phyloP scores from a whole-genome alignment of 2,888 invertebrate genomes.

The Bibio marci region DNA sequence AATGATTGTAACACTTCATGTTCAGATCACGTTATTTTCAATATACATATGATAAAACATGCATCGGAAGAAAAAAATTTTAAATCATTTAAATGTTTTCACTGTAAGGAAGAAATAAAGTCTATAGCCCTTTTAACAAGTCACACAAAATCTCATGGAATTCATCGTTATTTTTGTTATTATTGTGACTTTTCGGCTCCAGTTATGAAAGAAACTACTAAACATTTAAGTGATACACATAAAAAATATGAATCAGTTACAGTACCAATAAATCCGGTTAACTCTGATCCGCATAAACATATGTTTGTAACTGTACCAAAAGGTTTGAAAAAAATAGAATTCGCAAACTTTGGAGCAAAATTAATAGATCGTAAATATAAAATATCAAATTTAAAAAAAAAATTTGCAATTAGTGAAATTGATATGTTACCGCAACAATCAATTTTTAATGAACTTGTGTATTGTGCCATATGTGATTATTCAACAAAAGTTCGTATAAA shows the following conservation, averaged over 20 bases:
- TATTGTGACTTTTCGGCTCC: constrained; percentile 32
- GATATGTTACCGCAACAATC: constrained; percentile 43
- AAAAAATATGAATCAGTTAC: constrained; percentile 25
- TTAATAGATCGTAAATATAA: constrained; percentile 12
- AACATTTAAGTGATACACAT: constrained; percentile 39
- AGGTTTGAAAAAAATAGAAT: constrained; percentile 10
- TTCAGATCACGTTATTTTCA: constrained; percentile 22
- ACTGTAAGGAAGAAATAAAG: constrained; percentile 32
- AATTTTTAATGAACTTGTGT: constrained; percentile 36
- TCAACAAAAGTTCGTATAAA: constrained; percentile 53
- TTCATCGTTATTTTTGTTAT: constrained; percentile 39
- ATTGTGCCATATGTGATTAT: constrained; percentile 49
- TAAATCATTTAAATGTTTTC: constrained; percentile 27
- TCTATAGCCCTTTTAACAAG: constrained; percentile 31
- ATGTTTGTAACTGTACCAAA: constrained; percentile 32
- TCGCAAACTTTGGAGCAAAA: constrained; percentile 17
- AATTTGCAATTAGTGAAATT: constrained; percentile 41
- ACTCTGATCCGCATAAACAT: constrained; percentile 30
- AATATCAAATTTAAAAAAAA: constrained; percentile 15
- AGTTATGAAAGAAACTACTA: constrained; percentile 17
- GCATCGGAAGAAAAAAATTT: constrained; percentile 1
- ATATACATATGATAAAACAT: constrained; percentile 21
- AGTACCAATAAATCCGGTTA: constrained; percentile 30
- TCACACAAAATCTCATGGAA: constrained; percentile 42
- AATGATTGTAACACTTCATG: constrained; percentile 26